A percentile compares a stretch with the other conserved stretches of the same genome.
Conservation (phyloP, 2,797 vertebrate genomes). For the Macroramphosus scolopax region DNA sequence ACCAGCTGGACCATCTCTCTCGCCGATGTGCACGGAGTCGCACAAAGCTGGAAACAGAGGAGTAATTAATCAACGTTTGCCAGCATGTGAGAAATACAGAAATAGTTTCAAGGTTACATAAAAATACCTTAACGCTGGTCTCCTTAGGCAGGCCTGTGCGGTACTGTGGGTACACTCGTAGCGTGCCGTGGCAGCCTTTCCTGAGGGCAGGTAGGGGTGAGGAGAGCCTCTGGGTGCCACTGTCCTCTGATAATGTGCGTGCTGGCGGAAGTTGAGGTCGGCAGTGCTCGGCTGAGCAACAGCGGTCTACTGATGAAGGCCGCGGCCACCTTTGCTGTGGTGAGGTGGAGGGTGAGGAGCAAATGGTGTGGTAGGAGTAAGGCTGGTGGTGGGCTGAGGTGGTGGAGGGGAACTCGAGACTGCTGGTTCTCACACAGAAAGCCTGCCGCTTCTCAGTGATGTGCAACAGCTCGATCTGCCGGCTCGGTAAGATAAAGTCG, state of each 20-base stretch:
- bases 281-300: conserved; percentile 59
- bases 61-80: not conserved
- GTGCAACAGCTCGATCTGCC: conserved; percentile 88
- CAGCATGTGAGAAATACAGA: not conserved
- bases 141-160: conserved; percentile 87
- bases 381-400: conserved; percentile 47
- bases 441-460: conserved; percentile 91
- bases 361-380: conserved; percentile 48
- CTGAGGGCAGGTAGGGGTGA: conserved; percentile 67
- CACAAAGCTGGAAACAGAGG: conserved; percentile 78
- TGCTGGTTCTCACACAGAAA: conserved; percentile 88
- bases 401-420: conserved; percentile 84
- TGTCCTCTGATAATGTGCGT: conserved; percentile 80
- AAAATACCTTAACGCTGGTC: conserved; percentile 85
- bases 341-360: conserved; percentile 59
- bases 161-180: conserved; percentile 87
- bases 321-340: conserved; percentile 62
- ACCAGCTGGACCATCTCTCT: conserved; percentile 87
- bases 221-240: conserved; percentile 80
- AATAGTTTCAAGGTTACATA: not conserved
- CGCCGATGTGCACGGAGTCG: conserved; percentile 80
- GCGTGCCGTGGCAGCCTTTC: conserved; percentile 76
- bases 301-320: conserved; percentile 74
- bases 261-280: conserved; percentile 45
- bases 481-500: conserved; percentile 89